phyloP scores from a whole-genome alignment of 2,888 invertebrate species.

The Pemphredon lugubris region DNA sequence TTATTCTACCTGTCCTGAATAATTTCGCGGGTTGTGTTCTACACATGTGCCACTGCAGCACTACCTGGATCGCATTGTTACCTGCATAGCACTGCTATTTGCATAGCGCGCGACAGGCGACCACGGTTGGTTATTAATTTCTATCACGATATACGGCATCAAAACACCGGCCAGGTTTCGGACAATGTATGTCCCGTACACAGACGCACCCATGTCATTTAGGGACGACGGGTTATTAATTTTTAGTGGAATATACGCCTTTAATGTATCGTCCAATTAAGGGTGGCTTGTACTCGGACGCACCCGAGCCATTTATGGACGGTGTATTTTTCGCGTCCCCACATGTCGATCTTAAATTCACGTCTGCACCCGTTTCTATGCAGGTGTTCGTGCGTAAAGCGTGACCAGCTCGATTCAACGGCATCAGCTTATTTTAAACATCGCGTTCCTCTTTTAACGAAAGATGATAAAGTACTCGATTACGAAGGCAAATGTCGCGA shows the following conservation, averaged over 20 bases:
- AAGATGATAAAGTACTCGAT: neutral
- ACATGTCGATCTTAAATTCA: no score
- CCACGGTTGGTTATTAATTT: slow-evolving; percentile 2
- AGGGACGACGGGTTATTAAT: no score
- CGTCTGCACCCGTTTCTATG: slow-evolving; percentile 19
- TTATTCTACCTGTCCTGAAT: slow-evolving; percentile 62
- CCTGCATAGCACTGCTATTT: slow-evolving; percentile 3
- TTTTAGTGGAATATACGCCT: neutral
- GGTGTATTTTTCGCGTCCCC: neutral
- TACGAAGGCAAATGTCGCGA: slow-evolving; percentile 7
- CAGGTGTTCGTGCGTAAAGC: slow-evolving; percentile 46
- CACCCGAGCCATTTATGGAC: neutral
- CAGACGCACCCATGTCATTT: no score
- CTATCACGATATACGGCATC: neutral
- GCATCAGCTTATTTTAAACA: slow-evolving; percentile 12
- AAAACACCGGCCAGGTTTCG: no score
- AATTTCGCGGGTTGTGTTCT: slow-evolving; percentile 60
- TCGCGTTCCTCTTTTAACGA: neutral
- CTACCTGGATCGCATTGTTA: slow-evolving; percentile 9
- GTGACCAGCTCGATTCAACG: slow-evolving; percentile 15
- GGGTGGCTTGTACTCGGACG: neutral
- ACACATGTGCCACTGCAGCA: slow-evolving; percentile 13
- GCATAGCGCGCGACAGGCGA: neutral
- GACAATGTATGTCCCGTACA: no score
- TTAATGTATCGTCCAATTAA: neutral